Percentiles rank a stretch among this genome's conserved stretches.
Conservation (phyloP, 2,797 vertebrate genomes). For the Chiroxiphia lanceolata region DNA sequence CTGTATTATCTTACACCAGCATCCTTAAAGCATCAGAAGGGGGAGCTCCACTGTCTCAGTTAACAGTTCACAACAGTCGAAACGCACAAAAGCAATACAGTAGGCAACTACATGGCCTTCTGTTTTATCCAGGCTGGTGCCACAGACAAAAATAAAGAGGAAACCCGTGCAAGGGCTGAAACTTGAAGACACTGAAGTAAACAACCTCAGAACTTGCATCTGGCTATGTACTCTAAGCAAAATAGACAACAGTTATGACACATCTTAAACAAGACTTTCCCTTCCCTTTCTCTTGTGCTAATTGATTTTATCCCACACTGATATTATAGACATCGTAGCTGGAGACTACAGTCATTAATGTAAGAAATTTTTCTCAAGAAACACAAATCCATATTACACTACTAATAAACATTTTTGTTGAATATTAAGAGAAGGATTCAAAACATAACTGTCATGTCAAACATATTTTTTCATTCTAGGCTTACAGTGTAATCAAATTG, state of each 20-base stretch:
- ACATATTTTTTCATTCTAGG: slow-evolving; percentile 23
- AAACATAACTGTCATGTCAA: slow-evolving; percentile 13
- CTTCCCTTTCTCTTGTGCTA: background rate
- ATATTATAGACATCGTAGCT: background rate
- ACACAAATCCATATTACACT: background rate
- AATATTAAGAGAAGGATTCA: slow-evolving; percentile 17
- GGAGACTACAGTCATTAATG: background rate
- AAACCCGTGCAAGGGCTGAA: background rate
- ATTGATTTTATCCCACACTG: slow-evolving; percentile 14
- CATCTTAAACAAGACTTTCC: background rate
- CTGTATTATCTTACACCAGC: background rate
- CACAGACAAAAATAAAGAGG: background rate
- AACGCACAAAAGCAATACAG: background rate
- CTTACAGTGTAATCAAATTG: slow-evolving; percentile 63
- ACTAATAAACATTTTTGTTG: background rate
- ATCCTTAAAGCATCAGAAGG: background rate
- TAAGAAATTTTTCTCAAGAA: background rate
- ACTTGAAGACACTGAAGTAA: background rate
- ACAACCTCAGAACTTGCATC: background rate
- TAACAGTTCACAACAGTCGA: background rate
- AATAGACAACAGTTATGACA: background rate
- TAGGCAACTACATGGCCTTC: background rate
- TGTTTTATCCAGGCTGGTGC: background rate
- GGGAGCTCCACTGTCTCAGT: background rate
- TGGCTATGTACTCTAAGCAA: background rate